Evolutionary conservation across 2,888 invertebrate genomes (phyloP).

Genomic region (Leptinotarsa rubiginosa): DNA sequence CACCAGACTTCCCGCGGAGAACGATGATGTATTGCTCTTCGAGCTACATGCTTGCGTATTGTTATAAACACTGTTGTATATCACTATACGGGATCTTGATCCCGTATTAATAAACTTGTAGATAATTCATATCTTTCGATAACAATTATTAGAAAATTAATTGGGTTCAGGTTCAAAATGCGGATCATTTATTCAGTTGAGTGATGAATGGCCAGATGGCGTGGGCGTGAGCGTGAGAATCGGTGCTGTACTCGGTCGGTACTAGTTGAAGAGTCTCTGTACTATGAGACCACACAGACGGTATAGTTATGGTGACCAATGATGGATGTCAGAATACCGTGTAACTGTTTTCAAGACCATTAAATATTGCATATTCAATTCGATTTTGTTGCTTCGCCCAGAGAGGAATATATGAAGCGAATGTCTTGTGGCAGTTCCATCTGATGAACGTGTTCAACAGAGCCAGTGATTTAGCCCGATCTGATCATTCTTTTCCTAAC

Average conservation of each 20-base stretch:
- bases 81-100: slow-evolving; percentile 53
- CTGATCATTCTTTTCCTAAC: no score
- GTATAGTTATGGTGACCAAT: background rate
- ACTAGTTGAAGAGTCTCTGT: background rate
- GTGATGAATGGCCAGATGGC: background rate
- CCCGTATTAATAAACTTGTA: slow-evolving; percentile 50
- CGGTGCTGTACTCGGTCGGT: slow-evolving; percentile 3
- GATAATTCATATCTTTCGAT: slow-evolving; percentile 49
- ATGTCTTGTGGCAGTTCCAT: no score
- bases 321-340: background rate
- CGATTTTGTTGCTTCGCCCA: background rate
- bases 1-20: slow-evolving; percentile 53
- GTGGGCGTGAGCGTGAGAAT: slow-evolving; percentile 14
- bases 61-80: slow-evolving; percentile 62
- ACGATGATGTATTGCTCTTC: slow-evolving; percentile 45
- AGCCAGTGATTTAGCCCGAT: no score
- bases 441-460: no score
- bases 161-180: slow-evolving; percentile 22
- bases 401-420: background rate
- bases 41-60: slow-evolving; percentile 53
- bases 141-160: slow-evolving; percentile 34
- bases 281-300: slow-evolving; percentile 18
- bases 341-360: background rate
- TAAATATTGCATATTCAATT: background rate
- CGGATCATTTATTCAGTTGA: slow-evolving; percentile 14